These are phyloP conservation scores for Poeciliopsis turneri DNA, from an alignment of 2,797 vertebrate genomes.

Conservation along the genomic window DNA sequence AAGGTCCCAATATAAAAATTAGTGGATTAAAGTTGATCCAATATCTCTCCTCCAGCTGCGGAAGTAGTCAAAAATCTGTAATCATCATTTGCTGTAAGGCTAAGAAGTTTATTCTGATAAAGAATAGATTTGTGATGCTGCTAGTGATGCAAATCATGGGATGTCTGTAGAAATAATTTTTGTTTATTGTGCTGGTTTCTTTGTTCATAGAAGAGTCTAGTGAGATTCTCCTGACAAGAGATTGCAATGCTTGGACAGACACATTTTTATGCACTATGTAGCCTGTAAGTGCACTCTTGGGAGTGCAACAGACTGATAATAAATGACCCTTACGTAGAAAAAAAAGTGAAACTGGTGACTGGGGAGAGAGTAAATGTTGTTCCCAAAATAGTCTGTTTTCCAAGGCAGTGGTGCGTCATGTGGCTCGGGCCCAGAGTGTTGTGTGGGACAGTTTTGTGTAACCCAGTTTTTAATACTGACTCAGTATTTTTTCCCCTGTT, in stretches of 20 bases:
- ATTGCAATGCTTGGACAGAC: constrained; percentile 25
- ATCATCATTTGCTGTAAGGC: background rate
- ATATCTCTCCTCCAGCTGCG: background rate
- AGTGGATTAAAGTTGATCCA: background rate
- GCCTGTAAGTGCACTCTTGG: constrained; percentile 48
- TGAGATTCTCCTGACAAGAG: constrained; percentile 11
- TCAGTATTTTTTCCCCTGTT: constrained; percentile 37
- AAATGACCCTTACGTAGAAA: constrained; percentile 48
- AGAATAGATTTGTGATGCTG: background rate
- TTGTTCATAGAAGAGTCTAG: background rate
- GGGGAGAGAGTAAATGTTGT: constrained; percentile 49
- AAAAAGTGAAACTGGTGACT: constrained; percentile 25
- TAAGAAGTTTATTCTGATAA: background rate
- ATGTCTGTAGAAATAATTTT: background rate
- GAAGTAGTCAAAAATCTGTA: background rate
- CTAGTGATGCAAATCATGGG: background rate
- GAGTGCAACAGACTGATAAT: constrained; percentile 55
- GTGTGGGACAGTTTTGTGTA: constrained; percentile 37
- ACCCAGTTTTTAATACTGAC: constrained; percentile 51
- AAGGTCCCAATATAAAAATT: background rate
- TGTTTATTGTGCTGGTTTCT: constrained; percentile 8
- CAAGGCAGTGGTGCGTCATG: constrained; percentile 34
- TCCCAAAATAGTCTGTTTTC: constrained; percentile 56
- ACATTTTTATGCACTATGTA: constrained; percentile 60
- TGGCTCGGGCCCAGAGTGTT: constrained; percentile 30